phyloP scores from a whole-genome alignment of 2,113 vertebrate species.

The rat (Rattus norvegicus) region DNA sequence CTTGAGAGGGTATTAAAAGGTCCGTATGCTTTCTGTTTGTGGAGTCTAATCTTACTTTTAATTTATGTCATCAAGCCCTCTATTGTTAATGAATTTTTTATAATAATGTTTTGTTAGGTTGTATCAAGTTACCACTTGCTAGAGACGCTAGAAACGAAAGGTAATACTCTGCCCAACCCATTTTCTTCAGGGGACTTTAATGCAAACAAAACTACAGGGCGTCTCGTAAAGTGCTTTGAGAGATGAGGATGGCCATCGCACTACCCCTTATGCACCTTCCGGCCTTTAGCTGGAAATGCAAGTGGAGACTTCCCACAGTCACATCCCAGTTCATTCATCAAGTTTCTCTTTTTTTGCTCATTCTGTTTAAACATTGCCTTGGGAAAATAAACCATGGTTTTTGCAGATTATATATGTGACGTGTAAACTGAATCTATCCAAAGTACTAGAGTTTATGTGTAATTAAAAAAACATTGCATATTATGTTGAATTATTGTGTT shows the following conservation, averaged over 20 bases:
- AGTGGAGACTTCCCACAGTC: slow-evolving; percentile 9
- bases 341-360: neutral
- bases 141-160: neutral
- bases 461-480: neutral
- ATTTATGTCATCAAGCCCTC: neutral
- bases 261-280: neutral
- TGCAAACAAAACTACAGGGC: slow-evolving; percentile 20
- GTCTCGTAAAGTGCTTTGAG: slow-evolving; percentile 20
- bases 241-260: slow-evolving; percentile 23
- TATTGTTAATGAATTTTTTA: slow-evolving; percentile 55
- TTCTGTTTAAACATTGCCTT: slow-evolving; percentile 22
- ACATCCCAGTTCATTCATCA: neutral
- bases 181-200: slow-evolving; percentile 44
- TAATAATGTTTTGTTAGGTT: slow-evolving; percentile 5
- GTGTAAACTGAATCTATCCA: neutral
- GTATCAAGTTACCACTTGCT: no score
- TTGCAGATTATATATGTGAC: neutral
- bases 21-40: slow-evolving; percentile 39
- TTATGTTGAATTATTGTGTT: neutral
- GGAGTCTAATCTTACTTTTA: slow-evolving; percentile 28
- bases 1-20: neutral
- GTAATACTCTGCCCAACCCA: neutral
- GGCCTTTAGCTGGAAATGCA: slow-evolving; percentile 18
- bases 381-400: neutral
- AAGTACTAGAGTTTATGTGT: neutral